Conservation (phyloP, 2,888 invertebrate genomes). For the Cataglyphis livida region DNA sequence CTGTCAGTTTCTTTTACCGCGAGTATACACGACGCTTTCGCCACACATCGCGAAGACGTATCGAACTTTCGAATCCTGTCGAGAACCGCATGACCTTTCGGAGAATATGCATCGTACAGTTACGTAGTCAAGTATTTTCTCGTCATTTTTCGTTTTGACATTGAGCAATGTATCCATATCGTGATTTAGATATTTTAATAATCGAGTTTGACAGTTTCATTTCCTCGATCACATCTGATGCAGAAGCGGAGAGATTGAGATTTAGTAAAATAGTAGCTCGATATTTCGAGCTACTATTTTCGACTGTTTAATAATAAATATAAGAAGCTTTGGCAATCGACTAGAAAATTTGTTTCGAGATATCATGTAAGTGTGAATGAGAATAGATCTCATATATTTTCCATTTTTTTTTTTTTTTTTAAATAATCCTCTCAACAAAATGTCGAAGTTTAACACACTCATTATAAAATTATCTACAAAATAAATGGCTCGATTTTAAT, state of each 20-base stretch:
- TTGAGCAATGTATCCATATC: neutral
- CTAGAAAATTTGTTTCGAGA: neutral
- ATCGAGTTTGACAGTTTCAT: slow-evolving; percentile 12
- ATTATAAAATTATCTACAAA: neutral
- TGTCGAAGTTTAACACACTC: neutral
- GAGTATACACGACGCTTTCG: slow-evolving; percentile 6
- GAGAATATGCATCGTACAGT: neutral
- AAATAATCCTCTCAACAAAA: neutral
- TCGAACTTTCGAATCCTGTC: neutral
- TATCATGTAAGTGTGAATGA: neutral
- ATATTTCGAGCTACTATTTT: neutral
- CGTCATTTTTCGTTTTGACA: slow-evolving; percentile 4
- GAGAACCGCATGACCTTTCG: slow-evolving; percentile 6
- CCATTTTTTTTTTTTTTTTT: neutral
- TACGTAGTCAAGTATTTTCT: neutral
- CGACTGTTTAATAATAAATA: slow-evolving; percentile 8
- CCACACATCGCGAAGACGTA: slow-evolving; percentile 7
- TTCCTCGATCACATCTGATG: slow-evolving; percentile 14
- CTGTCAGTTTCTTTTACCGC: slow-evolving; percentile 34
- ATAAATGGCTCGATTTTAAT: slow-evolving; percentile 1
- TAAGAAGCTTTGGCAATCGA: neutral
- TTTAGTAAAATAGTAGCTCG: neutral
- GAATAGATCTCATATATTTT: neutral
- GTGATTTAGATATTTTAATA: slow-evolving; percentile 11
- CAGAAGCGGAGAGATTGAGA: neutral